phyloP scores from a whole-genome alignment of 1,140 invertebrate species.

The Heliconius congener region DNA sequence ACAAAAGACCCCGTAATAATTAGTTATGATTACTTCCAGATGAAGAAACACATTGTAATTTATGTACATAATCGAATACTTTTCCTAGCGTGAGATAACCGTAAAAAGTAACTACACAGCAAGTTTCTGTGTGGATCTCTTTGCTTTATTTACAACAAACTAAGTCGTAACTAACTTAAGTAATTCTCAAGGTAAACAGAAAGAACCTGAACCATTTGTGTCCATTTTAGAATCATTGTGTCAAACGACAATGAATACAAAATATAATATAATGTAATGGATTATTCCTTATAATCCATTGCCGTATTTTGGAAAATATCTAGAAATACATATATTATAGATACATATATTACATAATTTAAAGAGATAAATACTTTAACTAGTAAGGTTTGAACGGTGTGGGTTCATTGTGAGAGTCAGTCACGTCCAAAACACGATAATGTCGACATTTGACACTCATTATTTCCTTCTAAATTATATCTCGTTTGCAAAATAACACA shows the following conservation, averaged over 20 bases:
- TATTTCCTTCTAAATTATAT: neutral
- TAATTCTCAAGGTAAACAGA: too few species aligned
- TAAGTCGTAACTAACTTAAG: too few species aligned
- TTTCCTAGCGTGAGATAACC: neutral
- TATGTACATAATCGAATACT: neutral
- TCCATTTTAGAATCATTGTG: too few species aligned
- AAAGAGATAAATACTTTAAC: neutral
- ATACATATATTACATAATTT: neutral
- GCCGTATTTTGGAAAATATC: neutral
- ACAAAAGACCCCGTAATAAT: neutral
- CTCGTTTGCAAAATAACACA: constrained; percentile 10
- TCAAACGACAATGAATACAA: too few species aligned
- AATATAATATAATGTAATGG: too few species aligned
- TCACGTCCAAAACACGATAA: neutral
- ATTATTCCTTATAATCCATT: too few species aligned
- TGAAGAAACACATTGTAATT: neutral
- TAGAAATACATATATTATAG: neutral
- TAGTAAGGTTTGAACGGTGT: neutral
- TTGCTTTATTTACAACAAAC: neutral
- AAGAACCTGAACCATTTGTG: too few species aligned
- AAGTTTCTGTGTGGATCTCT: neutral
- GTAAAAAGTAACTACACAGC: neutral
- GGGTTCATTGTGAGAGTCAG: neutral
- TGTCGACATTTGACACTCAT: neutral
- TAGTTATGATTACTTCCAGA: neutral